Evolutionary conservation across 2,113 vertebrate genomes (phyloP), one percentile per base, ranked within the genome.

Genomic region (Pipra filicauda): DNA sequence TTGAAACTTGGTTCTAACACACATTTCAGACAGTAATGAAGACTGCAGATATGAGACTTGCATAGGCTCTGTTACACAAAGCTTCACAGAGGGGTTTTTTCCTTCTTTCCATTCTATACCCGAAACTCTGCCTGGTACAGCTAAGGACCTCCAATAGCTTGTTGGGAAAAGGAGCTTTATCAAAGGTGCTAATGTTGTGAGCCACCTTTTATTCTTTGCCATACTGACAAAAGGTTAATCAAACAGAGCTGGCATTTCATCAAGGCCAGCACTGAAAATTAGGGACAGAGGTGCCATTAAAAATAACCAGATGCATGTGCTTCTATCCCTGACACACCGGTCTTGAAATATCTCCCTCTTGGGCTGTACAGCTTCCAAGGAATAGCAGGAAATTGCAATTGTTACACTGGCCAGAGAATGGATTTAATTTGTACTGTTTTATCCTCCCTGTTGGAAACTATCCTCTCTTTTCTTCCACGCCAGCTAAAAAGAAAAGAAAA

Each of bases 311-410:
- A 96, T 79, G 86, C 86, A 75, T 87, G 80, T 51, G 69, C 86
- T 93, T 89, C 95, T 75, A 78, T 61, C 91, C 86, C 70, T 92
- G 88, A 93, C 92, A 97, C 95, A 96, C 95, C 66, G 62, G 91
- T 89, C 94, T 89, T 95, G 95, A 96, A 96, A 96, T 93, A 93
- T 96, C 92, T 94, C 93, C 89, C 95, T 96, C 93, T 93, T 92
- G 88, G 95, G 95, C 37, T 95, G 86, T 85, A 89, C 73, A 79
- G 95, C 70, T 94, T 97, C 95, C 96, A 96, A 85, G 88, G 95
- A 97, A 96, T 96, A 95, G 95, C 95, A 97, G 96, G 94, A 96
- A 96, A 96, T 97, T 97, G 89, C 96, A 97, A 91, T 95, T 96
- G 93, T 97, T 96, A 90, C 74, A 71, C 95, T 94, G 85, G 93